A percentile compares a stretch with the other conserved stretches of the same genome.
Evolutionary conservation across 2,888 invertebrate genomes (phyloP).

Genomic region (Branchipolynoe longqiensis): DNA sequence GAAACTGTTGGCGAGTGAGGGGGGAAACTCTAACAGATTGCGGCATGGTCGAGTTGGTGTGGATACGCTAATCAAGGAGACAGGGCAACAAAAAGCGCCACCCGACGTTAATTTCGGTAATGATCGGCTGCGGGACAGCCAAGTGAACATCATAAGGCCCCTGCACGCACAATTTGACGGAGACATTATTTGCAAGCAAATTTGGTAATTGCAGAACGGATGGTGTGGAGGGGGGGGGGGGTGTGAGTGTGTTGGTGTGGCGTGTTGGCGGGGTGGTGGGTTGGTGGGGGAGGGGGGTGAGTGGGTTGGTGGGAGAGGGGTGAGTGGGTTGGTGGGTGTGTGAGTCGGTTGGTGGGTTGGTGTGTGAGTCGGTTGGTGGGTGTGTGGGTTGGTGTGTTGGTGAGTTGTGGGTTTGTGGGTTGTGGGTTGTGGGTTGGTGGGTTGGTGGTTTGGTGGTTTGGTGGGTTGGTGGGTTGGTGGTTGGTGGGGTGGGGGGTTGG

Average conservation of each 20-base stretch:
- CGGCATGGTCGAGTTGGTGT: slow-evolving; percentile 28
- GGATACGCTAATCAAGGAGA: slow-evolving; percentile 49
- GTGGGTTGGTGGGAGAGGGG: neutral
- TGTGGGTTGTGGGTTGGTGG: too few species aligned
- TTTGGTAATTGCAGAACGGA: slow-evolving; percentile 44
- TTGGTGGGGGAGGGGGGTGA: neutral
- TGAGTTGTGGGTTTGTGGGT: too few species aligned
- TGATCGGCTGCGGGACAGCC: slow-evolving; percentile 11
- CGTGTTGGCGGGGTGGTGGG: neutral
- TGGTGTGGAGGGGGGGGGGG: neutral
- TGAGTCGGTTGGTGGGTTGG: too few species aligned
- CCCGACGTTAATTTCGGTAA: slow-evolving; percentile 49
- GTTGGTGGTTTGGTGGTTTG: too few species aligned
- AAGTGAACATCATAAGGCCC: slow-evolving; percentile 50
- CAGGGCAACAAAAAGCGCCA: slow-evolving; percentile 36
- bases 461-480: too few species aligned
- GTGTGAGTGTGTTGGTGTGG: neutral
- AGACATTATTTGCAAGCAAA: slow-evolving; percentile 57
- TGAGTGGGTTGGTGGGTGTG: neutral
- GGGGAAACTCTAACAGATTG: slow-evolving; percentile 47
- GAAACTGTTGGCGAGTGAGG: too few species aligned
- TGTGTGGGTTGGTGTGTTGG: too few species aligned
- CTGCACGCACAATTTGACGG: slow-evolving; percentile 37
- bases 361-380: too few species aligned
- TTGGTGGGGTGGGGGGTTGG: too few species aligned